Conservation (phyloP, 2,113 vertebrate genomes). For the Paramormyrops kingsleyae region DNA sequence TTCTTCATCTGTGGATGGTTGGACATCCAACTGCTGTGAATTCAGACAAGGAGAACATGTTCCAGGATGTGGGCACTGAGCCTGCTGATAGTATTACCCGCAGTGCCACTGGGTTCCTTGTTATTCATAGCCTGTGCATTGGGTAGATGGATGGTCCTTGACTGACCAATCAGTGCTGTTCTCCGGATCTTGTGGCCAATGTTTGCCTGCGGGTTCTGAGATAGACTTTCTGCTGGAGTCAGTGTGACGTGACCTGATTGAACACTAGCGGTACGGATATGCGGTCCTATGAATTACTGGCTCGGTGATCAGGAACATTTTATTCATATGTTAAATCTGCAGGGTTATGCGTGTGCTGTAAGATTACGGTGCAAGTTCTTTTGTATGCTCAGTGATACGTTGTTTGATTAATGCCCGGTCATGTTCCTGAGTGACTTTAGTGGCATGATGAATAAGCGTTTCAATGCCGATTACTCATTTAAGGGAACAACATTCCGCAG, state of each 20-base stretch:
- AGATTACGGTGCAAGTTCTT: neutral
- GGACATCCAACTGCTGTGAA: neutral
- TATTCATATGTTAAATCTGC: neutral
- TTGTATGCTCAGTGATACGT: neutral
- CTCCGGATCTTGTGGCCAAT: neutral
- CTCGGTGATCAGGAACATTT: neutral
- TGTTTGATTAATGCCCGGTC: neutral
- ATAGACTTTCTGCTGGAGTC: neutral
- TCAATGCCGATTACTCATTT: neutral
- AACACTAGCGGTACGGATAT: neutral
- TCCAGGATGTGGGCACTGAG: neutral
- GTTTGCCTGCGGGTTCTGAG: neutral
- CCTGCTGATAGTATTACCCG: neutral
- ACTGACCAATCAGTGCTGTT: neutral
- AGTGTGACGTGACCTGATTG: neutral
- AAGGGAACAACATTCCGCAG: neutral
- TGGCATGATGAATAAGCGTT: neutral
- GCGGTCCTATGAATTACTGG: neutral
- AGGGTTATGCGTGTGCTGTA: neutral
- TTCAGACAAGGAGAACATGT: neutral
- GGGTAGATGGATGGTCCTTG: neutral
- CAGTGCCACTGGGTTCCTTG: neutral
- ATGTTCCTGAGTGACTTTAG: neutral
- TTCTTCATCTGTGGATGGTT: neutral
- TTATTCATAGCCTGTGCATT: neutral